Conservation (phyloP, 2,113 vertebrate genomes). For the Carollia perspicillata region DNA sequence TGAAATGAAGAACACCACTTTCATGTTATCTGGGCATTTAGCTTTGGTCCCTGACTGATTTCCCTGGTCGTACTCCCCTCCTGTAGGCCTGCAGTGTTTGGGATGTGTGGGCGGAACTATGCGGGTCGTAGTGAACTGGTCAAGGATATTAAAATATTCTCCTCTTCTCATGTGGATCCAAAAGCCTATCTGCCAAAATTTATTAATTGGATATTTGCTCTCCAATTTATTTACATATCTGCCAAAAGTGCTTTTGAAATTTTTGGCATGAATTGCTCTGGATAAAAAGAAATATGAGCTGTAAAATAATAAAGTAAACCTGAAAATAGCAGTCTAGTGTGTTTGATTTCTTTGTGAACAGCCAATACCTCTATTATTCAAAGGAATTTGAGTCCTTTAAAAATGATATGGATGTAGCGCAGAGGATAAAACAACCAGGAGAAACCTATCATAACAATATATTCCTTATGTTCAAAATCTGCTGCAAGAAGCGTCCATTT, state of each 20-base stretch:
- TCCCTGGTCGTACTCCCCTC: background rate
- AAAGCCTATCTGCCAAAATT: slow-evolving; percentile 75
- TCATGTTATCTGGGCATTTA: background rate
- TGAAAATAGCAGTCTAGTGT: slow-evolving; percentile 55
- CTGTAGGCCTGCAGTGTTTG: background rate
- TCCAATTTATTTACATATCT: slow-evolving; percentile 79
- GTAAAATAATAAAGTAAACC: slow-evolving; percentile 73
- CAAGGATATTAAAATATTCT: slow-evolving; percentile 64
- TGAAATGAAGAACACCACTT: slow-evolving; percentile 42
- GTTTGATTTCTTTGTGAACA: slow-evolving; percentile 62
- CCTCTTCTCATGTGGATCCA: slow-evolving; percentile 75
- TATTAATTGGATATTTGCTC: slow-evolving; percentile 77
- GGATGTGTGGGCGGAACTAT: slow-evolving; percentile 55
- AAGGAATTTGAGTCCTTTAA: slow-evolving; percentile 53
- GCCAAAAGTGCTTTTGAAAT: slow-evolving; percentile 78
- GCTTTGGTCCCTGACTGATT: background rate
- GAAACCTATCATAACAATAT: slow-evolving; percentile 54
- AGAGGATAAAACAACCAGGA: slow-evolving; percentile 15
- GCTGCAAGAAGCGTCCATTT: background rate
- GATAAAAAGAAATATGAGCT: slow-evolving; percentile 72
- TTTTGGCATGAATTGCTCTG: slow-evolving; percentile 75
- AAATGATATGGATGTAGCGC: slow-evolving; percentile 26
- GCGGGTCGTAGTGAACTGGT: slow-evolving; percentile 61
- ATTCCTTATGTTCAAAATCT: slow-evolving; percentile 16
- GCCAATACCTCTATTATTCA: slow-evolving; percentile 64